These are phyloP conservation scores for Pygocentrus nattereri DNA, from an alignment of 2,797 vertebrate species.

Conservation along the genomic window DNA sequence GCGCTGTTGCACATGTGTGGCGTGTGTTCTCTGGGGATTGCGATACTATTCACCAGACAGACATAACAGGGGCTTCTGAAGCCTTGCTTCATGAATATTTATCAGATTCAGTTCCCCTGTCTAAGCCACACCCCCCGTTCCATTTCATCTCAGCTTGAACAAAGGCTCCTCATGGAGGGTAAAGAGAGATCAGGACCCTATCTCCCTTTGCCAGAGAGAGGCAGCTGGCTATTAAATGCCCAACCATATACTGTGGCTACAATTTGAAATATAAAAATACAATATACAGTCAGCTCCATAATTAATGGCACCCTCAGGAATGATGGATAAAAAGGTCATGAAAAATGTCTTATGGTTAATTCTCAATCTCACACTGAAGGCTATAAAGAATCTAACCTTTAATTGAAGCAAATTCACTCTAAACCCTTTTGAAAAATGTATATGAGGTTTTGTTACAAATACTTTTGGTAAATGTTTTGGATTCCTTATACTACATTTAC, in stretches of 20 bases:
- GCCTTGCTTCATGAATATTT: conserved; percentile 53
- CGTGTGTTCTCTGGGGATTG: conserved; percentile 1
- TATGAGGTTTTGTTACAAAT: no score
- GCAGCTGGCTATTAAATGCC: not conserved
- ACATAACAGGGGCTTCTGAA: conserved; percentile 37
- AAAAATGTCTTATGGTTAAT: no score
- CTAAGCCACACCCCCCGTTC: conserved; percentile 17
- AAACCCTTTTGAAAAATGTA: no score
- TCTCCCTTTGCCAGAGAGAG: conserved; percentile 26
- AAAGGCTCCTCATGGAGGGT: conserved; percentile 43
- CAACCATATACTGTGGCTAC: conserved; percentile 1
- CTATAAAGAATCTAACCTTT: no score
- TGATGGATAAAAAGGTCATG: no score
- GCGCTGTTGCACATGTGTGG: conserved; percentile 1
- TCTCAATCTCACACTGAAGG: no score
- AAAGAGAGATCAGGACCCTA: conserved; percentile 18
- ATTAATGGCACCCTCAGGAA: no score
- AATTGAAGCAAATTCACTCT: no score
- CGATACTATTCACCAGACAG: conserved; percentile 9
- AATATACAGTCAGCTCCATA: no score
- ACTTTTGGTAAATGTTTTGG: no score
- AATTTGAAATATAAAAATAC: no score
- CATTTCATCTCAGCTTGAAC: conserved; percentile 35
- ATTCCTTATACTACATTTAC: no score
- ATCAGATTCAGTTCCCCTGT: conserved; percentile 38